Conservation (phyloP, 2,797 vertebrate species). For the Pristis pectinata region DNA sequence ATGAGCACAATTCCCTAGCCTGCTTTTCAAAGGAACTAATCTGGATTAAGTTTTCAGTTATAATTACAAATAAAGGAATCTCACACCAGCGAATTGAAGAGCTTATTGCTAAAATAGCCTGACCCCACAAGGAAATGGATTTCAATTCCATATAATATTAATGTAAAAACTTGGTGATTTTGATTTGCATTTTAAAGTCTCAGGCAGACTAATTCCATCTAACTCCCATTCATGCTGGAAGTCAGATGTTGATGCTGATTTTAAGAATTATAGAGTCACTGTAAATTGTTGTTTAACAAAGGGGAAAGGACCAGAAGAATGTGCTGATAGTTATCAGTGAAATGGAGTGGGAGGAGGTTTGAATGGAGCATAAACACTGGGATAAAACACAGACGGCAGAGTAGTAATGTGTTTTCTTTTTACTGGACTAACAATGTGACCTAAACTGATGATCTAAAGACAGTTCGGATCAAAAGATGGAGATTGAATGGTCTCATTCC, state of each 20-base stretch:
- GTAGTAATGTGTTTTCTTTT: too few species aligned
- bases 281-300: too few species aligned
- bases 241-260: neutral
- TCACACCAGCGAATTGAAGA: neutral
- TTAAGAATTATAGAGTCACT: too few species aligned
- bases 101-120: neutral
- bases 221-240: neutral
- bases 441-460: too few species aligned
- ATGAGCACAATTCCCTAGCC: neutral
- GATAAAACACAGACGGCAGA: too few species aligned
- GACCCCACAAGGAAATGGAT: neutral
- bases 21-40: neutral
- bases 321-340: too few species aligned
- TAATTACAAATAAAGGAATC: neutral
- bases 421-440: too few species aligned
- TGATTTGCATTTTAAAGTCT: neutral
- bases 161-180: neutral
- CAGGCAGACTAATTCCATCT: neutral
- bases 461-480: too few species aligned
- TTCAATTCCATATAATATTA: neutral
- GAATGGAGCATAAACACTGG: neutral
- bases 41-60: neutral
- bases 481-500: too few species aligned
- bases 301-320: neutral
- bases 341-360: neutral